Base-by-base conservation (phyloP, 2,888 invertebrate genomes). In the Melanophora roralis region DNA sequence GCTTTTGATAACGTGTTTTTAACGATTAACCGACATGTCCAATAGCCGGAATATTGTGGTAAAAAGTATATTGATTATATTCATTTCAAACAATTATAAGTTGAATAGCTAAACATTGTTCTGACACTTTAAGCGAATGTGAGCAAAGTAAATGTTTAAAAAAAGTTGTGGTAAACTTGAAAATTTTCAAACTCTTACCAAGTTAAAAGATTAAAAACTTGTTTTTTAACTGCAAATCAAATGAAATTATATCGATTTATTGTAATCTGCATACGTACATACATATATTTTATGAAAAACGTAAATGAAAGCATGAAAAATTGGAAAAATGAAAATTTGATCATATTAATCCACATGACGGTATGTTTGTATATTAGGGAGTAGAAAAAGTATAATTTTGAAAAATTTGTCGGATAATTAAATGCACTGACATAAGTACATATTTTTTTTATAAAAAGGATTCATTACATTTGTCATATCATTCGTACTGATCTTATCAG, bases 171-270 rank as follows among this genome's bases (percentile, higher is more conserved):
- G n/a, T 64, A 27, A 64, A 64, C 55, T 64, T 43, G 55, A 34
- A 47, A 27, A 55, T 27, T 36, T 62, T 45, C 5, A 53, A 27
- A 60, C 51, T 60, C 32, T 40, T 60, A 34, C n/a, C 43, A 40
- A 11, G 23, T 55, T 60, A 4, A 34, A 27, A 32, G 43, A 43
- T 21, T n/a, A 49, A 79, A 23, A 79, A 79, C 79, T 60, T 27
- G 79, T 71, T 79, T 71, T 34, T 21, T 27, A 14, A 23, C 60
- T 32, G 53, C 62, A 68, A 53, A 75, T 62, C 75, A 75, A 75
- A 55, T 68, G 38, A 75, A 68, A 68, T 74, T 51, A 62, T 68
- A 75, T 55, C 68, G 68, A 62, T 68, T 40, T 62, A 47, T 62
- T 55, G 38, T 21, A 21, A 68, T 73, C 62, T 57, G 78, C 73